Evolutionary conservation across 2,113 vertebrate species (phyloP), one percentile per base, ranked within the genome.

Genomic region (Psilopsiagon aurifrons): DNA sequence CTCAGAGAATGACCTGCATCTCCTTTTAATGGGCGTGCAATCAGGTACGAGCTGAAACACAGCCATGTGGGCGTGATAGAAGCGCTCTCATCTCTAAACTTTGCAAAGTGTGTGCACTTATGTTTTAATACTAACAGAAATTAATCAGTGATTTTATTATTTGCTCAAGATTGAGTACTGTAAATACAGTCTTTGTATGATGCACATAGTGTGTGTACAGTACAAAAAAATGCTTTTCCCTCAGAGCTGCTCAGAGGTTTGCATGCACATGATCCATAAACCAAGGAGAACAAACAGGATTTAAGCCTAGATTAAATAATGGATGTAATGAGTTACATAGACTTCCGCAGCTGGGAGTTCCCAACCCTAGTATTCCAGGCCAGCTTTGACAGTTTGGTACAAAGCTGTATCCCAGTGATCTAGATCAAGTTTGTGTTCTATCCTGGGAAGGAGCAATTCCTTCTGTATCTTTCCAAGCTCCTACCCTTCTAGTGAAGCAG

Each of bases 221-320:
- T n/a, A 64, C 63, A 70, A 25, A 43, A 43, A 90, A 73, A 29
- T 55, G 60, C 44, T 93, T 60, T 75, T 84, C 54, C 70, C 57
- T 57, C 7, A n/a, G 74, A 91, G 67, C 76, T 2, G 3, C 80
- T 83, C n/a, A 55, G 73, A 85, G 60, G 55, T 83, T 73, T 59
- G 81, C 63, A 47, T 57, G 82, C 64, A 67, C 33, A 2, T 10
- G 46, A 24, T 81, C n/a, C 35, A 7, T 16, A 80, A 62, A 9
- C 51, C 91, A 77, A 83, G 88, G 83, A 84, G 69, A 92, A 41
- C 78, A 82, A 89, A 70, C 75, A 60, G 79, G n/a, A 90, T 88
- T 94, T 66, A 59, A 92, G 19, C 47, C 25, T 66, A 39, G 69
- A 81, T 80, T 88, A 77, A 94, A 63, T 47, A 49, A 68, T 17